Base-by-base conservation (phyloP, 2,113 vertebrate species). In the Halichoeres trimaculatus region DNA sequence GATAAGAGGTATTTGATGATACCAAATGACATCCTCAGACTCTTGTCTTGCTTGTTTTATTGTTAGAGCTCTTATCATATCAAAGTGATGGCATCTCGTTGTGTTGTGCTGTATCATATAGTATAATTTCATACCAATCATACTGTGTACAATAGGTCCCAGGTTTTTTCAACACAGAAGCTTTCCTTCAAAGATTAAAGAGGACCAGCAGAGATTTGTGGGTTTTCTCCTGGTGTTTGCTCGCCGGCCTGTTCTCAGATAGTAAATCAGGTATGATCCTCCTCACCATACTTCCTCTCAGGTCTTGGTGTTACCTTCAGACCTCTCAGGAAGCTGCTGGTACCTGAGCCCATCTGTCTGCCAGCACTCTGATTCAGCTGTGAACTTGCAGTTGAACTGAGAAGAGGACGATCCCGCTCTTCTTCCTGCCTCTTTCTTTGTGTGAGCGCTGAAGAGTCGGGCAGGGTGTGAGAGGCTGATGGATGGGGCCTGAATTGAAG, bases 301-400 rank as follows among this genome's bases (percentile, higher is more conserved):
- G 47, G 24, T 35, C 8, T 13, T 13, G 17, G 17, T 50, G 53
- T 54, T 30, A 34, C 36, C 36, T 41, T 36, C 52, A 47, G 40
- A 67, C 40, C 19, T 22, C n/a, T 10, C 34, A 56, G 61, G 53
- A 74, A 62, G 47, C 63, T 23, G 22, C 10, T 52, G 13, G n/a
- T 52, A 67, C 70, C 75, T 68, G 34, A 19, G 24, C 35, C 65
- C 52, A 47, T 67, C 50, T 47, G 70, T 84, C 66, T 58, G 62
- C 48, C 38, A 52, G 61, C 22, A 1, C 40, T 34, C 22, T 16
- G 59, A 64, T 55, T 45, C 50, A 62, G 34, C 50, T 22, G 36
- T 88, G 87, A 92, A 93, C 88, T 89, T 94, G 88, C 59, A 85
- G 82, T 88, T 87, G 76, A 88, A 70, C 84, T 75, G 24, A 61